phyloP scores from a whole-genome alignment of 2,113 vertebrate species.

The Marmota monax region DNA sequence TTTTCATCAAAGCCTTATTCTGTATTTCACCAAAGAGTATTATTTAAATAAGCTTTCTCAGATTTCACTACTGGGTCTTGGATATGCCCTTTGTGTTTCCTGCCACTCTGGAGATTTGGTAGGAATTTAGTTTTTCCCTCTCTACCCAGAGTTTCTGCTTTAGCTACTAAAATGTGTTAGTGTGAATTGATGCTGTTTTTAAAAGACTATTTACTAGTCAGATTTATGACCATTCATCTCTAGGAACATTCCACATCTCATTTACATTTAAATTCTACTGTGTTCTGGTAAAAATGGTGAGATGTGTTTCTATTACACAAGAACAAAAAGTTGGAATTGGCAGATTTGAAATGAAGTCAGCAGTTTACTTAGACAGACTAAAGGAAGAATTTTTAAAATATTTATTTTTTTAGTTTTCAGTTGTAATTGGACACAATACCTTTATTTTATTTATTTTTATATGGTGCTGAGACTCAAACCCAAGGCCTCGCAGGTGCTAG shows the following conservation, averaged over 20 bases:
- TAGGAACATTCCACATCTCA: background rate
- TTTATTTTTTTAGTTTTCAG: no score
- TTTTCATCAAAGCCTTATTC: background rate
- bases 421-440: no score
- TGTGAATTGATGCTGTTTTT: background rate
- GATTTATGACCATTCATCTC: background rate
- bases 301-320: background rate
- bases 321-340: background rate
- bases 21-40: slow-evolving; percentile 65
- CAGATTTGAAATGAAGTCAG: background rate
- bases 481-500: no score
- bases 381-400: background rate
- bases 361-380: background rate
- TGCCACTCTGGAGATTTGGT: slow-evolving; percentile 2
- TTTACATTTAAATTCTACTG: slow-evolving; percentile 49
- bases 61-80: slow-evolving; percentile 51
- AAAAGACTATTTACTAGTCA: background rate
- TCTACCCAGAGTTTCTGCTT: background rate
- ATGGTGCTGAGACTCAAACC: no score
- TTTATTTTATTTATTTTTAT: no score
- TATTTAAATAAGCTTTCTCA: slow-evolving; percentile 46
- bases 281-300: slow-evolving; percentile 3
- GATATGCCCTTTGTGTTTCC: slow-evolving; percentile 41
- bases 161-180: background rate
- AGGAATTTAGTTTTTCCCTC: background rate